phyloP scores from a whole-genome alignment of 2,113 vertebrate species.

The rat (Rattus norvegicus) region DNA sequence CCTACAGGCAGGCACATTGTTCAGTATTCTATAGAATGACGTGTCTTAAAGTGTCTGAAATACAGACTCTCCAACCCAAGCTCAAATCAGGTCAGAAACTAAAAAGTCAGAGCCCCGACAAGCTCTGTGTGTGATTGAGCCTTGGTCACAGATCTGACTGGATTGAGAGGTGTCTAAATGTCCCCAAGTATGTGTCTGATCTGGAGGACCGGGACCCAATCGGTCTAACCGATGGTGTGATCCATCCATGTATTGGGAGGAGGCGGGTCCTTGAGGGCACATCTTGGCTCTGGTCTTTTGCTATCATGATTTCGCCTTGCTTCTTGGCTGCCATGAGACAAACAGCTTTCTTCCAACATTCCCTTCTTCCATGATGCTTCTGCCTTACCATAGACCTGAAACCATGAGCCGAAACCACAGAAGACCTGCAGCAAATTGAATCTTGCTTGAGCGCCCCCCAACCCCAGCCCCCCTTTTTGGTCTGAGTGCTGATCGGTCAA shows the following conservation, averaged over 20 bases:
- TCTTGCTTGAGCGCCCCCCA: neutral
- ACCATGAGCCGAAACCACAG: neutral
- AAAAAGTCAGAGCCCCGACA: neutral
- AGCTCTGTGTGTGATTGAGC: neutral
- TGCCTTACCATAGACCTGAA: neutral
- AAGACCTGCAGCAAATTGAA: neutral
- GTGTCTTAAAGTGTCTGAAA: slow-evolving; percentile 22
- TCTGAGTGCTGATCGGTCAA: neutral
- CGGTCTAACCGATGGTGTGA: too few relatives aligned
- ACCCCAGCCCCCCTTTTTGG: too few relatives aligned
- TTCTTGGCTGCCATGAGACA: neutral
- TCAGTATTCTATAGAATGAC: neutral
- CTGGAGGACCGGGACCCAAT: too few relatives aligned
- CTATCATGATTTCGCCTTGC: neutral
- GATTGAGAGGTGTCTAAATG: neutral
- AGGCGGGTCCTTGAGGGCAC: neutral
- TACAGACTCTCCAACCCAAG: neutral
- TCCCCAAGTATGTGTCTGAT: neutral
- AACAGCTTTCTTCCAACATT: neutral
- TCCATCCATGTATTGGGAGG: neutral
- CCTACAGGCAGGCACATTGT: neutral
- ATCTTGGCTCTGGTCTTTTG: neutral
- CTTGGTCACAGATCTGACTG: neutral
- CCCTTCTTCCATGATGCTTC: neutral
- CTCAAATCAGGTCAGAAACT: neutral